Percentiles rank a stretch among this genome's conserved stretches.
phyloP scores from a whole-genome alignment of 1,140 invertebrate species.

The Scaptomyza pallida region DNA sequence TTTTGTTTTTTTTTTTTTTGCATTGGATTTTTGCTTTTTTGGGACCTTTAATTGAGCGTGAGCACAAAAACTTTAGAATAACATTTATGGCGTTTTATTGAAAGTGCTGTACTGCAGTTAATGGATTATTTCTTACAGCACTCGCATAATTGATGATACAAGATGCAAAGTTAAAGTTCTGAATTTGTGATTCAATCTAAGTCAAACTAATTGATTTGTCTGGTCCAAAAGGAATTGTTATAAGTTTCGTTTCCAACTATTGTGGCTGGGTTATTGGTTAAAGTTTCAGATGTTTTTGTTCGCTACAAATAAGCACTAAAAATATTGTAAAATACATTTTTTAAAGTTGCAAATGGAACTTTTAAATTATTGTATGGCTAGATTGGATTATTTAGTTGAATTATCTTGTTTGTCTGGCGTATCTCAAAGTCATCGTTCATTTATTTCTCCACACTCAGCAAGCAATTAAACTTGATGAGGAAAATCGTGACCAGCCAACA shows the following conservation, averaged over 20 bases:
- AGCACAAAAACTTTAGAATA: slow-evolving; percentile 5
- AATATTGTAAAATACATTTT: no score
- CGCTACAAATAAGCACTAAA: no score
- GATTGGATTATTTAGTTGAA: no score
- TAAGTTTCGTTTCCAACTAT: no score
- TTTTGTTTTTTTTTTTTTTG: slow-evolving; percentile 3
- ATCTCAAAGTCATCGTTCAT: background rate
- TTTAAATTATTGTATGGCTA: no score
- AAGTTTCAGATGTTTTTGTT: no score
- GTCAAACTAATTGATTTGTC: no score
- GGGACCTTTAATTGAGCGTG: slow-evolving; percentile 23
- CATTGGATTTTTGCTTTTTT: background rate
- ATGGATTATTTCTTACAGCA: background rate
- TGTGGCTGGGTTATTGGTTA: no score
- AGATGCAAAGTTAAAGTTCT: background rate
- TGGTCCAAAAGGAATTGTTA: no score
- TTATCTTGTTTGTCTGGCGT: background rate
- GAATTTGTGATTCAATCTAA: background rate
- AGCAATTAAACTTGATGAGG: slow-evolving; percentile 22
- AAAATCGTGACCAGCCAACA: slow-evolving; percentile 23
- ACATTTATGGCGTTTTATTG: slow-evolving; percentile 23
- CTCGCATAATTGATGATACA: background rate
- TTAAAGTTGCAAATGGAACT: no score
- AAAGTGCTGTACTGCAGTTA: no score
- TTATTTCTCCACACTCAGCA: background rate